Percentiles rank a stretch among this genome's conserved stretches.
These are phyloP conservation scores for Acrobasis consociella DNA, from an alignment of 2,888 invertebrate genomes.

Conservation along the genomic window DNA sequence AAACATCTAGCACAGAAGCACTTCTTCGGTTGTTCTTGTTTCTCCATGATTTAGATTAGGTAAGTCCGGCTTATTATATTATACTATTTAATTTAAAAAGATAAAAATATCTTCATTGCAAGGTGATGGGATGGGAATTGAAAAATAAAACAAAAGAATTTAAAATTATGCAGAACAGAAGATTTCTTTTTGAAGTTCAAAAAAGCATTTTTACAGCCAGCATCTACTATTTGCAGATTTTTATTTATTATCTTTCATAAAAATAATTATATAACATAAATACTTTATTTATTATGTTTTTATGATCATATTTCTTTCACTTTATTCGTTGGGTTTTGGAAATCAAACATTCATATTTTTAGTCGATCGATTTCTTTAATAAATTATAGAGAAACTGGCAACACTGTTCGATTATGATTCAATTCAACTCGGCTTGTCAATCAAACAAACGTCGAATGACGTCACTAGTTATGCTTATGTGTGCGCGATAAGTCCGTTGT, in stretches of 20 bases:
- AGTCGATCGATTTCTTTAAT: constrained; percentile 1
- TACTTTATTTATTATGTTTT: too few species aligned
- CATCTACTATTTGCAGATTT: neutral
- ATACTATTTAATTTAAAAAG: constrained; percentile 34
- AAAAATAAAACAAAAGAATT: constrained; percentile 42
- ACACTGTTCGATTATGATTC: constrained; percentile 30
- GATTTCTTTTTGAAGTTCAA: constrained; percentile 25
- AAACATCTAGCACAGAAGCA: constrained; percentile 74
- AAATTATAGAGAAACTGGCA: constrained; percentile 29
- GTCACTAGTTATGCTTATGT: constrained; percentile 66
- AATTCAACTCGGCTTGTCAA: constrained; percentile 32
- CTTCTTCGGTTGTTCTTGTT: constrained; percentile 62
- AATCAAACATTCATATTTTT: neutral
- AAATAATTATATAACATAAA: too few species aligned
- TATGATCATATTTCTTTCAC: too few species aligned
- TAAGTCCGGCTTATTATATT: constrained; percentile 33
- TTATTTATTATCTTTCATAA: too few species aligned
- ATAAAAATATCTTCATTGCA: constrained; percentile 45
- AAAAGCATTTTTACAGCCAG: constrained; percentile 24
- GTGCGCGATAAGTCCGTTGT: constrained; percentile 59
- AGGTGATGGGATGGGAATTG: constrained; percentile 52
- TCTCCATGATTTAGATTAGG: constrained; percentile 50
- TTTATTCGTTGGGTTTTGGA: neutral
- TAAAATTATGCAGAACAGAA: constrained; percentile 36
- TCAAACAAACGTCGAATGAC: constrained; percentile 29